These are phyloP conservation scores for Pagrus major DNA, from an alignment of 2,113 vertebrate genomes.

Conservation along the genomic window DNA sequence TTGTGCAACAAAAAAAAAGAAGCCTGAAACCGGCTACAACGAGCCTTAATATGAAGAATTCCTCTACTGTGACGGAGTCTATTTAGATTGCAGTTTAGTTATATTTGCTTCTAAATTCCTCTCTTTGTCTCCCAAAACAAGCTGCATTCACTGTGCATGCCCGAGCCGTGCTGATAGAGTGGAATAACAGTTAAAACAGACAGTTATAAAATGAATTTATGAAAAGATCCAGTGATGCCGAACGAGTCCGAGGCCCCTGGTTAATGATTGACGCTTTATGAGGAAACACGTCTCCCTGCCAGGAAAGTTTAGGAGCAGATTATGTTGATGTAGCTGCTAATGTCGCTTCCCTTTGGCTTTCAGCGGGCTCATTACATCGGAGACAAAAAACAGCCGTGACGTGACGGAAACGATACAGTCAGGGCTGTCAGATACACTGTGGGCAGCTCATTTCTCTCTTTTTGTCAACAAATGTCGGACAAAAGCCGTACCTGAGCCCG, in stretches of 20 bases:
- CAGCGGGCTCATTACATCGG: slow-evolving; percentile 37
- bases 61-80: slow-evolving; percentile 26
- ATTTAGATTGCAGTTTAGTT: slow-evolving; percentile 44
- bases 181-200: slow-evolving; percentile 27
- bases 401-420: slow-evolving; percentile 50
- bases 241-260: slow-evolving; percentile 36
- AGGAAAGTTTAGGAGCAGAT: slow-evolving; percentile 60
- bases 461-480: slow-evolving; percentile 70
- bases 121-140: slow-evolving; percentile 15
- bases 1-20: no score
- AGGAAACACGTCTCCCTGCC: slow-evolving; percentile 50
- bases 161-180: not conserved
- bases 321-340: slow-evolving; percentile 60
- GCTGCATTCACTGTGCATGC: slow-evolving; percentile 8
- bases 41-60: slow-evolving; percentile 41
- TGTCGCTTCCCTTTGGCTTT: slow-evolving; percentile 49
- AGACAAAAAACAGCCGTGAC: slow-evolving; percentile 48
- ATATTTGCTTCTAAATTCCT: slow-evolving; percentile 27
- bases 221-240: slow-evolving; percentile 43
- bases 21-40: slow-evolving; percentile 17
- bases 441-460: slow-evolving; percentile 58
- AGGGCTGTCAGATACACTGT: slow-evolving; percentile 47
- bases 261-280: slow-evolving; percentile 60
- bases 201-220: slow-evolving; percentile 26
- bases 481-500: slow-evolving; percentile 75